A percentile compares a stretch with the other conserved stretches of the same genome.
Evolutionary conservation across 2,797 vertebrate genomes (phyloP).

Genomic region (Acanthis flammea): DNA sequence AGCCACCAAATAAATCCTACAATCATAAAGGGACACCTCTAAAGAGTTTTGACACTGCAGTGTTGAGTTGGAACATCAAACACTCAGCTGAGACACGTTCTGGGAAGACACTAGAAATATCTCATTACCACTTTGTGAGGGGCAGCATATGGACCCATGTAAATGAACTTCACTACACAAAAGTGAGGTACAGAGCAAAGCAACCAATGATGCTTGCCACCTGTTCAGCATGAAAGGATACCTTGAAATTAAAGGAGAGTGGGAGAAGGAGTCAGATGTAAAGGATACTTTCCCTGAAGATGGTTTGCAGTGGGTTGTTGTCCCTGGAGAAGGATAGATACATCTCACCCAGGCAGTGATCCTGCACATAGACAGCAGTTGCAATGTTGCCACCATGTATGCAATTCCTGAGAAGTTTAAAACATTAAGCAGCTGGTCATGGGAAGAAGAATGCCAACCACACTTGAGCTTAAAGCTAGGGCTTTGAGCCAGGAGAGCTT

Average conservation of each 20-base stretch:
- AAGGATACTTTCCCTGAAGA: constrained; percentile 13
- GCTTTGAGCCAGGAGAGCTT: not conserved
- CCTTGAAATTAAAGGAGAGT: constrained; percentile 39
- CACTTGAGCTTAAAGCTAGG: not conserved
- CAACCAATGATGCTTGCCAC: constrained; percentile 6
- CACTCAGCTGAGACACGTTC: not conserved
- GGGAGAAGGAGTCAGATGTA: constrained; percentile 8
- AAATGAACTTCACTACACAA: not conserved
- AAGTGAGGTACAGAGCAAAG: not conserved
- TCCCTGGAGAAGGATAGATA: not conserved
- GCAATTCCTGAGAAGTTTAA: not conserved
- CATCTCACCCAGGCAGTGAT: not conserved
- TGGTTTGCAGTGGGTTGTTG: not conserved
- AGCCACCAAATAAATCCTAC: constrained; percentile 10
- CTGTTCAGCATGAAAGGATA: constrained; percentile 25
- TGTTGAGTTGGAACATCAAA: not conserved
- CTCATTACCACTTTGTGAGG: not conserved
- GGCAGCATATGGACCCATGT: not conserved
- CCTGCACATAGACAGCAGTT: not conserved
- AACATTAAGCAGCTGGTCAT: not conserved
- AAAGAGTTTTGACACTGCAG: not conserved
- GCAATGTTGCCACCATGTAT: not conserved
- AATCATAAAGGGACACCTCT: not conserved
- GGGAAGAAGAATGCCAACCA: not conserved
- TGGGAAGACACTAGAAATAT: not conserved